Evolutionary conservation across 2,797 vertebrate genomes (phyloP).

Genomic region (Sebastiscus albofasciatus): DNA sequence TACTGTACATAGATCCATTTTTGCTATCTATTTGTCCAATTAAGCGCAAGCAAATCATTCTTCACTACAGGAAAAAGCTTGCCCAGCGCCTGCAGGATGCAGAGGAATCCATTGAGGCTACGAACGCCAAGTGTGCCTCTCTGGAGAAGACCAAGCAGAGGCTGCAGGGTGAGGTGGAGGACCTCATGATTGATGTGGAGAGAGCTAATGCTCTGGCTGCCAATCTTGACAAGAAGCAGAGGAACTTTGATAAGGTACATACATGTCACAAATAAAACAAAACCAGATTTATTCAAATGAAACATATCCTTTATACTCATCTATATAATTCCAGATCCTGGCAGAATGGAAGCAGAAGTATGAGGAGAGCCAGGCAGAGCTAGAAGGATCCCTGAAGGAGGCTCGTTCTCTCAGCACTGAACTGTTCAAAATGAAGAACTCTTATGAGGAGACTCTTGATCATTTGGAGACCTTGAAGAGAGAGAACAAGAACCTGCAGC

Average conservation of each 20-base stretch:
- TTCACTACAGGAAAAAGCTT: constrained; percentile 84
- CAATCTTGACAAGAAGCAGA: constrained; percentile 86
- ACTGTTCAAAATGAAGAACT: constrained; percentile 69
- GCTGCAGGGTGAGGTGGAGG: constrained; percentile 86
- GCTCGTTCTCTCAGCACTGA: constrained; percentile 86
- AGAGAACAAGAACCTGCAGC: constrained; percentile 67
- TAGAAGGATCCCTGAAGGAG: constrained; percentile 88
- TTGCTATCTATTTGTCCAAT: background rate
- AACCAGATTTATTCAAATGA: background rate
- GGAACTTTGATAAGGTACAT: constrained; percentile 48
- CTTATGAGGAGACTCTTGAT: constrained; percentile 57
- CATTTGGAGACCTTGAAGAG: constrained; percentile 64
- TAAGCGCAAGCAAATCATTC: background rate
- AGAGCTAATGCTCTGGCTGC: constrained; percentile 75
- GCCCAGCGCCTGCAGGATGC: constrained; percentile 88
- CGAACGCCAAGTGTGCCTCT: constrained; percentile 87
- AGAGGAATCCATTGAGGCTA: constrained; percentile 85
- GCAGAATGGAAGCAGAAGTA: constrained; percentile 90
- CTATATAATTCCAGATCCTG: constrained; percentile 39
- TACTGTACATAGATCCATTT: background rate
- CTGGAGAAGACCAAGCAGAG: constrained; percentile 84
- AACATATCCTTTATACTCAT: background rate
- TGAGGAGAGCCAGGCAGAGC: constrained; percentile 86
- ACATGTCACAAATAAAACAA: background rate
- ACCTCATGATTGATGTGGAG: constrained; percentile 84